Evolutionary conservation across 2,888 invertebrate genomes (phyloP).

Genomic region (Kuschelorhynchus macadamiae): DNA sequence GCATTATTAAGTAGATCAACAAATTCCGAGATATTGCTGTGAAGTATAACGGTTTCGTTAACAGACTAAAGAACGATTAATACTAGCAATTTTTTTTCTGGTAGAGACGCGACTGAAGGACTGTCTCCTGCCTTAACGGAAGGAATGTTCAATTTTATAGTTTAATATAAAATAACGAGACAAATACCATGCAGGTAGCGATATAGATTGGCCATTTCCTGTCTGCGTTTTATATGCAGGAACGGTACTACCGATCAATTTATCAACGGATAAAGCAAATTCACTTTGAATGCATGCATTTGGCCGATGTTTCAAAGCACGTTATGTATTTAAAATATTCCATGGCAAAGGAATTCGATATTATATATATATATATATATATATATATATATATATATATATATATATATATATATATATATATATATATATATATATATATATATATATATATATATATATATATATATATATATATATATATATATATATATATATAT

Average conservation of each 20-base stretch:
- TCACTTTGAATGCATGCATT: background rate
- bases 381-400: too few relatives aligned
- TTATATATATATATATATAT: slow-evolving; percentile 15
- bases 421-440: too few relatives aligned
- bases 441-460: too few relatives aligned
- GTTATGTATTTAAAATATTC: background rate
- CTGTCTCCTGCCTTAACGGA: slow-evolving; percentile 25
- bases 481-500: too few relatives aligned
- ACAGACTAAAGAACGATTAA: background rate
- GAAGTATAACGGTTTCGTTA: slow-evolving; percentile 16
- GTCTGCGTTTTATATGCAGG: slow-evolving; percentile 27
- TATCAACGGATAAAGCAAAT: slow-evolving; percentile 14
- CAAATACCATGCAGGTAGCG: slow-evolving; percentile 32
- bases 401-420: too few relatives aligned
- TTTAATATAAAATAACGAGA: slow-evolving; percentile 18
- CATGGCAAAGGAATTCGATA: too few relatives aligned
- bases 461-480: too few relatives aligned
- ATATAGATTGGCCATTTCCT: slow-evolving; percentile 34
- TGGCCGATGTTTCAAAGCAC: slow-evolving; percentile 8
- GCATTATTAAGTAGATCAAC: slow-evolving; percentile 23
- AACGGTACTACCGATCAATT: slow-evolving; percentile 10
- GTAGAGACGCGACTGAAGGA: slow-evolving; percentile 14
- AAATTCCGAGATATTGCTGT: background rate
- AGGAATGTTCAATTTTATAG: slow-evolving; percentile 35
- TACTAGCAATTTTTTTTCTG: slow-evolving; percentile 1